Base-by-base conservation (phyloP, 2,888 invertebrate species). In the Netelia fuscicornis region DNA sequence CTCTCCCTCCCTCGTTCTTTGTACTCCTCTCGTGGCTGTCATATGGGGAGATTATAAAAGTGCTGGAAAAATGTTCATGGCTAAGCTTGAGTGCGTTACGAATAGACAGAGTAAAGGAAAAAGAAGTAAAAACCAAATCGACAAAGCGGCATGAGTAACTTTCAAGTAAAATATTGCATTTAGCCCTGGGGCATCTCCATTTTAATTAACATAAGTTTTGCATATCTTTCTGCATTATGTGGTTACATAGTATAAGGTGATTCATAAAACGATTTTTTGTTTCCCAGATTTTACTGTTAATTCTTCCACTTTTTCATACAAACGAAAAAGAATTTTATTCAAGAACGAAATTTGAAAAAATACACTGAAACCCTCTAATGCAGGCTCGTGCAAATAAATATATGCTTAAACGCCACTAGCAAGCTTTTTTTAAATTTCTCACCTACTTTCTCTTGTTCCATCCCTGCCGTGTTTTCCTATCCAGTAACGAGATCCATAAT, bases 201-300 rank as follows among this genome's bases (percentile, higher is more conserved):
- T 60, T 70, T 68, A 62, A 70, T 70, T 70, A 48, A 70, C 11
- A 68, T n/a, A 54, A 76, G 65, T 76, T 76, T 67, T 56, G 37
- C 37, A 58, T 48, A 13, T 48, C 6, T 37, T 37, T 37, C 37
- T 8, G 37, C 37, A 37, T 37, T 37, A 1, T 6, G 1, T 6
- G 1, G 37, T 37, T 37, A 37, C 37, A 37, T 6, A 37, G 37
- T 37, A 37, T 37, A 37, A 37, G 37, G 37, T 37, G 37, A 6
- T 6, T 37, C 6, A 37, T 37, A 37, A 6, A 37, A 37, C 5
- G 37, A 6, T 37, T 37, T 37, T 37, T 6, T 5, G 37, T 37
- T 37, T 6, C 6, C 6, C 5, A 37, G 37, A 37, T 37, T 37
- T 37, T 0, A 37, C 37, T 37, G 37, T 37, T 37, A 37, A 37